phyloP scores from a whole-genome alignment of 1,140 invertebrate species.

The Branchinecta lynchi region DNA sequence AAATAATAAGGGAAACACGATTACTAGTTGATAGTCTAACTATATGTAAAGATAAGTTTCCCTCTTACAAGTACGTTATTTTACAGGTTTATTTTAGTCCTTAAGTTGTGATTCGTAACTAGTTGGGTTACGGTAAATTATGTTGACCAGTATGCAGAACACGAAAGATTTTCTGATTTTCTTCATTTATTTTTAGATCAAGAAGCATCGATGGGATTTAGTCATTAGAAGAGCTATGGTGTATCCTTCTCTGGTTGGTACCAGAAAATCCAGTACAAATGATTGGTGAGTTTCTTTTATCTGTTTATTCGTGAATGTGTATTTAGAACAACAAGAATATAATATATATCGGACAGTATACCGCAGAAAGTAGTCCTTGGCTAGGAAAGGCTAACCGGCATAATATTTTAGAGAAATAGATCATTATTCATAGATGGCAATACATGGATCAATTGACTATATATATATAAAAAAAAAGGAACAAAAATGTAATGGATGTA shows the following conservation, averaged over 20 bases:
- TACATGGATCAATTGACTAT: background rate
- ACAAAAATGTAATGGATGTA: background rate
- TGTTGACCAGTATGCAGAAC: background rate
- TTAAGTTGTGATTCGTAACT: background rate
- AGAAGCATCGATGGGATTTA: background rate
- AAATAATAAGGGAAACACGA: too few relatives aligned
- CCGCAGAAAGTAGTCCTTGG: background rate
- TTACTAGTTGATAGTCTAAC: too few relatives aligned
- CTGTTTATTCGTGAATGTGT: background rate
- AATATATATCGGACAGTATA: background rate
- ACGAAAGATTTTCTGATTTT: background rate
- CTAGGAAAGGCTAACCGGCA: background rate
- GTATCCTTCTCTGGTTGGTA: background rate
- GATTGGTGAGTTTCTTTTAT: background rate
- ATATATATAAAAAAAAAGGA: background rate
- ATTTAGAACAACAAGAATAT: background rate
- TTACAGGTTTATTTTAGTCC: background rate
- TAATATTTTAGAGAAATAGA: background rate
- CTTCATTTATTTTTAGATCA: background rate
- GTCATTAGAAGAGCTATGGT: background rate
- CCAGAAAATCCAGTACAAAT: slow-evolving; percentile 1
- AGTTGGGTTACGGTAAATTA: background rate
- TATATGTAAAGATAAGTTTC: background rate
- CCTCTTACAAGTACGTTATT: background rate
- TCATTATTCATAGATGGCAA: background rate